Conservation (phyloP, 1,140 invertebrate species). For the Brachystomella parvula region DNA sequence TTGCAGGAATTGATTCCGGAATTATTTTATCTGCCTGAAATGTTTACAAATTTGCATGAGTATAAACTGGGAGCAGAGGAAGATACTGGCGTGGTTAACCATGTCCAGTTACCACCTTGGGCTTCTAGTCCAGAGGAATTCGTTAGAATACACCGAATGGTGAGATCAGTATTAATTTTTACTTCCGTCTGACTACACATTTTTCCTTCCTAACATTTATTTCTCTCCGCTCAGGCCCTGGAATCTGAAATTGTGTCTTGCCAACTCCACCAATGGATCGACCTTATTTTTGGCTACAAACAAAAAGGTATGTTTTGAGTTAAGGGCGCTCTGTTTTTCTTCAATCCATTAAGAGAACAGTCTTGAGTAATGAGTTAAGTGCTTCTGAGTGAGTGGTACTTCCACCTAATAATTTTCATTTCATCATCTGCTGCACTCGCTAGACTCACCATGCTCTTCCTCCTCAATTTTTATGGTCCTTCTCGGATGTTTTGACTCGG, state of each 20-base stretch:
- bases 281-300: conserved; percentile 99
- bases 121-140: conserved; percentile 95
- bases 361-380: conserved; percentile 19
- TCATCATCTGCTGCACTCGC: conserved; percentile 8
- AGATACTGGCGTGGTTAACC: conserved; percentile 64
- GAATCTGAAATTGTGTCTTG: conserved; percentile 99
- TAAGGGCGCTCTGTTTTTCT: neutral
- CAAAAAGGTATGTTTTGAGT: conserved; percentile 65
- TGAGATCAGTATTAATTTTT: conserved; percentile 40
- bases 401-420: conserved; percentile 14
- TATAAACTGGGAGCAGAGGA: conserved; percentile 84
- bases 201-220: neutral
- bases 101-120: conserved; percentile 92
- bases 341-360: neutral
- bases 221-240: conserved; percentile 59
- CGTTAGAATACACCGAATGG: conserved; percentile 92
- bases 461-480: neutral
- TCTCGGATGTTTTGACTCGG: neutral
- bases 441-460: neutral
- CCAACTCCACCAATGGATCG: conserved; percentile 99
- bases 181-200: neutral
- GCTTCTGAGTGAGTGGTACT: conserved; percentile 15
- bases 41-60: conserved; percentile 84
- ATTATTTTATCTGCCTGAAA: conserved; percentile 98
- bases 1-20: conserved; percentile 91